Base-by-base conservation (phyloP, 1,140 invertebrate genomes). In the Agrilus planipennis region DNA sequence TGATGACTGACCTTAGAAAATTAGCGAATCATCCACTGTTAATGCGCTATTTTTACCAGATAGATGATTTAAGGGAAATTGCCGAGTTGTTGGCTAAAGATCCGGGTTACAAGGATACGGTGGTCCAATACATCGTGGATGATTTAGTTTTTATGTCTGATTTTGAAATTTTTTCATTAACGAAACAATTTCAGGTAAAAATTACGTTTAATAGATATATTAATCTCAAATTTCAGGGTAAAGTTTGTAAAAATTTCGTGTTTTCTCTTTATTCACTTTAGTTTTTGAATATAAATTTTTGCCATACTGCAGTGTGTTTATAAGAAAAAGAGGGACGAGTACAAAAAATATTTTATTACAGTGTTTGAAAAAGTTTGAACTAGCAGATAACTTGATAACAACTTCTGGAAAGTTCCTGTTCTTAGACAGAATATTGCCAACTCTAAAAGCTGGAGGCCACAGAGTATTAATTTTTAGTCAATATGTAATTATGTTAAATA, bases 401-500 rank as follows among this genome's bases (percentile, higher is more conserved):
- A 63, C 73, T 34, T 88, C 86, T 10, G 90, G 90, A 0, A 96
- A 96, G 66, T 81, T 94, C 54, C 54, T 70, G 28, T 76, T 85
- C 51, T 60, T 94, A 40, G 89, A 94, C 57, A 69, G 76, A 47
- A 65, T 91, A 53, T 62, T 95, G 28, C 72, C 75, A 0, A 69
- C 77, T 50, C 63, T 94, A 19, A 80, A 85, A 59, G 62, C 63
- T 4, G 73, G 73, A 1, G 78, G 78, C 0, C 83, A 88, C 56
- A 68, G 89, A 21, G 83, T 93, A 20, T 66, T 96, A 32, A 76
- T 97, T 31, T 97, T 97, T 67, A 93, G 88, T 59, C 91, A 96
- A 69, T 95, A 94, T 64, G 85, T 87, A 3, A 88, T 91, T 70
- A 75, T 95, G 65, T 70, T 97, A 55, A 89, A 95, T 62, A 76